phyloP scores from a whole-genome alignment of 2,888 invertebrate genomes.

The Mimachlamys varia region DNA sequence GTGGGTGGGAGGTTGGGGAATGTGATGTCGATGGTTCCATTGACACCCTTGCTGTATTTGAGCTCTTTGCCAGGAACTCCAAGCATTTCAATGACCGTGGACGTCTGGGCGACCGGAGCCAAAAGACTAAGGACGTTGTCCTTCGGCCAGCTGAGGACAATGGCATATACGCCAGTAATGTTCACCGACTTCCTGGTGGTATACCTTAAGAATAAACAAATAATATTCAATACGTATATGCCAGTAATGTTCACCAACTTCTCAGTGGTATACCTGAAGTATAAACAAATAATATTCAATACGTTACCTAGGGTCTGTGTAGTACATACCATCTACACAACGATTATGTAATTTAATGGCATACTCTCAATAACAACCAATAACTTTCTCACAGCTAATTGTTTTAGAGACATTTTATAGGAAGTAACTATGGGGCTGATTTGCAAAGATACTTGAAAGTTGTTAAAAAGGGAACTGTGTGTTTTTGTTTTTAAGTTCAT shows the following conservation, averaged over 20 bases:
- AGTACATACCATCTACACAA: no score
- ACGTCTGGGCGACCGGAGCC: constrained; percentile 76
- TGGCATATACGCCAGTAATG: constrained; percentile 84
- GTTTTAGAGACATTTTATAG: no score
- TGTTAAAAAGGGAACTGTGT: no score
- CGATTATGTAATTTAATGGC: no score
- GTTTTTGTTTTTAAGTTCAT: no score
- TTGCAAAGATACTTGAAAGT: no score
- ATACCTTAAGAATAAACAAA: constrained; percentile 43
- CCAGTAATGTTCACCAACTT: constrained; percentile 60
- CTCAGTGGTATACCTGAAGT: constrained; percentile 69
- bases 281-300: not conserved
- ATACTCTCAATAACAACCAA: no score
- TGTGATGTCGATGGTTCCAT: constrained; percentile 59
- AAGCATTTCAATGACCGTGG: constrained; percentile 81
- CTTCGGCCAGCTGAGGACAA: constrained; percentile 87
- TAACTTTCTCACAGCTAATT: no score
- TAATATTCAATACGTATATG: constrained; percentile 82
- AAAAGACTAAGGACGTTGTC: constrained; percentile 83
- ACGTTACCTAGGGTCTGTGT: no score
- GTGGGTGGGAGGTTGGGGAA: constrained; percentile 59
- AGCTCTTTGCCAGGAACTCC: constrained; percentile 78
- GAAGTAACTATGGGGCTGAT: no score
- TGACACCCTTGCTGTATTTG: constrained; percentile 17
- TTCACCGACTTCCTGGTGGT: constrained; percentile 73